Base-by-base conservation (phyloP, 2,888 invertebrate species). In the Spialia ferax region DNA sequence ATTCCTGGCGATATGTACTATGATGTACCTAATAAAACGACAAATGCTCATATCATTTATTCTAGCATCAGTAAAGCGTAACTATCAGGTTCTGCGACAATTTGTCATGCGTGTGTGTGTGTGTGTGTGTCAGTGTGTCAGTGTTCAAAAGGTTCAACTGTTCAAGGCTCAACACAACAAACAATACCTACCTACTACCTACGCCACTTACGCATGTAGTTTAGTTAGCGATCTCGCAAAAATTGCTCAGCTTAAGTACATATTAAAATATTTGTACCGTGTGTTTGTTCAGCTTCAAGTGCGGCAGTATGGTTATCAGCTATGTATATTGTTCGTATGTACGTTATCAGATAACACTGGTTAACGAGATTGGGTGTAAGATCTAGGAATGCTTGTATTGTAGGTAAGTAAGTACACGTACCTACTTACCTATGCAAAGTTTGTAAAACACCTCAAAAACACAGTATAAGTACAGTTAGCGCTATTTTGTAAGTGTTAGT, bases 261-360 rank as follows among this genome's bases (percentile, higher is more conserved):
- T 38, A 38, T 2, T 38, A 38, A 0, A 38, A 13, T 22, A 10
- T 50, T 50, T 50, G 50, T 50, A 1, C 50, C 20, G 11, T 22
- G 13, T 59, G 59, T 59, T 59, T 59, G 42, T 23, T 60, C 18
- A 22, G 10, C 29, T 38, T 38, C 38, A 38, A 38, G 38, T 38
- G 15, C 60, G 45, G 45, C 23, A 60, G 13, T 26, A 11, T 60
- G 45, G 18, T 60, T 60, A 60, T 60, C 60, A 22, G 23, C 63
- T 70, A 60, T 70, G 68, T 70, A 65, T 29, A 68, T 65, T 57
- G 54, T 48, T 15, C 38, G 66, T 70, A 63, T 57, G 54, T 48
- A 13, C 38, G 66, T 70, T 68, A 70, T 70, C 70, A 69, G 70
- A 70, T 70, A 70, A 69, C 26, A 52, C 32, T 32, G 32, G 32